Conservation (phyloP, 2,113 vertebrate genomes). For the Cacatua alba region DNA sequence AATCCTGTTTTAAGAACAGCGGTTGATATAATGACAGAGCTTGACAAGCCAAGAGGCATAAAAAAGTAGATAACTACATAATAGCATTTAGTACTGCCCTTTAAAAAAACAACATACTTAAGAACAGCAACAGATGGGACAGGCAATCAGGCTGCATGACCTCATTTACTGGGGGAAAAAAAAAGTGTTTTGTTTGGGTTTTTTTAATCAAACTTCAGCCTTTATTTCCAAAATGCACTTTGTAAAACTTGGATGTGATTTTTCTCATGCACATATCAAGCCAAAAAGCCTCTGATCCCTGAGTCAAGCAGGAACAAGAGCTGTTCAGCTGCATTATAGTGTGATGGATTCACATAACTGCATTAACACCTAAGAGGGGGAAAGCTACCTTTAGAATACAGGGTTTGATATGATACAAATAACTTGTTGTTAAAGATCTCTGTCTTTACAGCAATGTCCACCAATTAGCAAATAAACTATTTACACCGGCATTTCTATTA, state of each 20-base stretch:
- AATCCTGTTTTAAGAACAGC: slow-evolving; percentile 57
- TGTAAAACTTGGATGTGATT: background rate
- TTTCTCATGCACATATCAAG: background rate
- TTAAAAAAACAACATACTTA: slow-evolving; percentile 35
- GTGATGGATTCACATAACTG: background rate
- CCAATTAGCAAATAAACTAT: slow-evolving; percentile 13
- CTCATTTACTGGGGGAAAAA: slow-evolving; percentile 12
- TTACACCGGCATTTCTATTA: background rate
- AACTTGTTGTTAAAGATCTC: background rate
- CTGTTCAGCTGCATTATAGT: background rate
- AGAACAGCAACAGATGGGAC: slow-evolving; percentile 48
- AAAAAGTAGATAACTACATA: slow-evolving; percentile 13
- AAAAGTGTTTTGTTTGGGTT: background rate
- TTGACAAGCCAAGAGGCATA: slow-evolving; percentile 52
- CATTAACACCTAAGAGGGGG: background rate
- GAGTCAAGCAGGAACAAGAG: background rate
- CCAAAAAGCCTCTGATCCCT: background rate
- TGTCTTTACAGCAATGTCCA: background rate
- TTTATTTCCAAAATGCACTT: slow-evolving; percentile 31
- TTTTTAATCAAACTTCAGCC: slow-evolving; percentile 29
- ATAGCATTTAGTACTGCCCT: slow-evolving; percentile 30
- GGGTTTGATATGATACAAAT: background rate
- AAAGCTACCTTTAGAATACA: background rate
- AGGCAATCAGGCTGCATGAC: slow-evolving; percentile 30
- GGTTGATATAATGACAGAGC: slow-evolving; percentile 25